Conservation (phyloP, 2,113 vertebrate species). For the Periophthalmus modestus region DNA sequence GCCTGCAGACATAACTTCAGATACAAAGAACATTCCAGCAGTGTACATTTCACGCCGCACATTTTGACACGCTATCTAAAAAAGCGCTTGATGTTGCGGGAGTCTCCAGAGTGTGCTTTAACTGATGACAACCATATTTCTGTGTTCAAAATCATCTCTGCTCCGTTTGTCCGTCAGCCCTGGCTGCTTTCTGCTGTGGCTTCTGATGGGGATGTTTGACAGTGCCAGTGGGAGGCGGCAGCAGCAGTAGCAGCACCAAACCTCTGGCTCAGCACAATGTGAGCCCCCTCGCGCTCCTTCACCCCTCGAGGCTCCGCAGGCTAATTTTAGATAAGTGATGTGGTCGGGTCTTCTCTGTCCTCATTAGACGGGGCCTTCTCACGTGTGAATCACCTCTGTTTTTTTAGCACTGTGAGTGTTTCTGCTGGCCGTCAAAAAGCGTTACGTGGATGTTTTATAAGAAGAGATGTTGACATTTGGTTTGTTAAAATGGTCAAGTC, state of each 20-base stretch:
- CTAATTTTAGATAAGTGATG: constrained; percentile 65
- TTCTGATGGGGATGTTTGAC: constrained; percentile 30
- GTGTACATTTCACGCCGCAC: background rate
- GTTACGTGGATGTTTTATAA: constrained; percentile 13
- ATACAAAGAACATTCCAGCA: background rate
- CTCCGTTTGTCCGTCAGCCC: background rate
- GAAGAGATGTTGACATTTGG: background rate
- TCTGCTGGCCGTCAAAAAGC: constrained; percentile 37
- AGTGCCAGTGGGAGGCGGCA: constrained; percentile 9
- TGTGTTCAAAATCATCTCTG: background rate
- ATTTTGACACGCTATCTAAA: background rate
- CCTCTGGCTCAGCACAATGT: constrained; percentile 47
- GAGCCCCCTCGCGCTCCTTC: background rate
- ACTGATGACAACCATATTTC: background rate
- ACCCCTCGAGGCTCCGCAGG: constrained; percentile 36
- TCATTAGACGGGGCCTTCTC: constrained; percentile 46
- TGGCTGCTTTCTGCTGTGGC: background rate
- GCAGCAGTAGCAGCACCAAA: constrained; percentile 33
- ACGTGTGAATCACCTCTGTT: constrained; percentile 51
- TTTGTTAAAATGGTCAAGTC: background rate
- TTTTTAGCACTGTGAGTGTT: constrained; percentile 32
- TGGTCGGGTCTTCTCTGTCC: constrained; percentile 55
- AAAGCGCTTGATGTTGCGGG: background rate
- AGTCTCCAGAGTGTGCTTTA: background rate
- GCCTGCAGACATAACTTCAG: background rate